Conservation (phyloP, 2,888 invertebrate species). For the Candidula unifasciata region DNA sequence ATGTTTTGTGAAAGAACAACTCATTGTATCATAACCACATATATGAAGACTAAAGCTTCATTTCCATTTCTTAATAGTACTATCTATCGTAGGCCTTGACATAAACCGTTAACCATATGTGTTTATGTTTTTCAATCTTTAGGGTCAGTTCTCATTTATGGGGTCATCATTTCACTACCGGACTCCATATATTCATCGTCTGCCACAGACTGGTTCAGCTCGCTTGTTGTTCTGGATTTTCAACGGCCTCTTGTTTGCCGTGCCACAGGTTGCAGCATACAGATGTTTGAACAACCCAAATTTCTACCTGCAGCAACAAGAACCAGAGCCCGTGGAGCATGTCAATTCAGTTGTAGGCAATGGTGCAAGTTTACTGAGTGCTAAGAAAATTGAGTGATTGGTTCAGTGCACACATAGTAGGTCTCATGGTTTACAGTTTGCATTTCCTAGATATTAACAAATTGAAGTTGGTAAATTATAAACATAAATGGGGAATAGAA, state of each 20-base stretch:
- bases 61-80: too few relatives aligned
- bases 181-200: conserved; percentile 60
- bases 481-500: too few relatives aligned
- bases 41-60: too few relatives aligned
- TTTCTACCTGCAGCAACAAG: conserved; percentile 13
- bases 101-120: too few relatives aligned
- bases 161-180: conserved; percentile 62
- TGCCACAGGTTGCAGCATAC: conserved; percentile 64
- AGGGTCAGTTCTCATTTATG: conserved; percentile 65
- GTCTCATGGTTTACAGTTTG: neutral
- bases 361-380: neutral
- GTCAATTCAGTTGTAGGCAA: neutral
- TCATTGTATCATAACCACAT: too few relatives aligned
- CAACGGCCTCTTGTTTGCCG: conserved; percentile 60
- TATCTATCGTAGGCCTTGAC: too few relatives aligned
- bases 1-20: too few relatives aligned
- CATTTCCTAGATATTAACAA: neutral
- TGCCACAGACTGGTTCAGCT: conserved; percentile 55
- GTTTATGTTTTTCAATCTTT: conserved; percentile 30
- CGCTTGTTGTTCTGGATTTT: conserved; percentile 59
- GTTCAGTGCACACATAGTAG: neutral
- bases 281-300: conserved; percentile 50
- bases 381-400: conserved; percentile 25
- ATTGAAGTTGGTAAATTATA: neutral
- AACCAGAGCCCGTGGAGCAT: neutral